Evolutionary conservation across 2,797 vertebrate species (phyloP).

Genomic region (Fistularia commersonii): DNA sequence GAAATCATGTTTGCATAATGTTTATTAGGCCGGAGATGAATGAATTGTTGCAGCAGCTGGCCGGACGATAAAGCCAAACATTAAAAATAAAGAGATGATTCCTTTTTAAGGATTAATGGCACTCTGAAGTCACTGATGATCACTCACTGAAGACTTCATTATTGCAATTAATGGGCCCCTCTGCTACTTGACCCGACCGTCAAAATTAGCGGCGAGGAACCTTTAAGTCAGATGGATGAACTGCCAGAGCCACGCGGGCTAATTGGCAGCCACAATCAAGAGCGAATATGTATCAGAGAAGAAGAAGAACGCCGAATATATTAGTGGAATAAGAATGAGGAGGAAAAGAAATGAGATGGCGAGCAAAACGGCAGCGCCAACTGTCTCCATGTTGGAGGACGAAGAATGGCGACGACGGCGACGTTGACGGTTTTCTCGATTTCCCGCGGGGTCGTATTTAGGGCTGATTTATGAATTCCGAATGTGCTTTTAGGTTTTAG

Average conservation of each 20-base stretch:
- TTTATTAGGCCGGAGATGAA: slow-evolving; percentile 68
- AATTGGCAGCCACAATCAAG: slow-evolving; percentile 67
- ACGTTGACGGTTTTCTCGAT: no score
- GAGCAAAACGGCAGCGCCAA: slow-evolving; percentile 45
- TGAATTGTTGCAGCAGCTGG: slow-evolving; percentile 61
- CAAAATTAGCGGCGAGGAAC: slow-evolving; percentile 68
- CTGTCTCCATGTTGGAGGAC: slow-evolving; percentile 38
- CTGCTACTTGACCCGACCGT: slow-evolving; percentile 71
- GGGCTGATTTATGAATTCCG: no score
- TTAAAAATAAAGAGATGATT: slow-evolving; percentile 67
- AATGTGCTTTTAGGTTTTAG: no score
- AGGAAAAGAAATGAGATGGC: slow-evolving; percentile 55
- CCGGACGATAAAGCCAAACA: slow-evolving; percentile 61
- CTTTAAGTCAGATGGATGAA: slow-evolving; percentile 75
- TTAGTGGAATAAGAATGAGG: slow-evolving; percentile 45
- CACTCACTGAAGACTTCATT: slow-evolving; percentile 75
- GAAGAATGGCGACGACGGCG: slow-evolving; percentile 42
- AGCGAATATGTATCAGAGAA: slow-evolving; percentile 62
- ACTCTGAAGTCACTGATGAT: slow-evolving; percentile 62
- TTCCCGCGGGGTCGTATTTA: no score
- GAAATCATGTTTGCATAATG: slow-evolving; percentile 45
- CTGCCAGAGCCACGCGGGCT: slow-evolving; percentile 49
- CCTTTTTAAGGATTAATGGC: slow-evolving; percentile 68
- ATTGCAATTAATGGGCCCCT: slow-evolving; percentile 76
- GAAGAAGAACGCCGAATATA: slow-evolving; percentile 38